Conservation (phyloP, 2,888 invertebrate species). For the Spodoptera exigua region DNA sequence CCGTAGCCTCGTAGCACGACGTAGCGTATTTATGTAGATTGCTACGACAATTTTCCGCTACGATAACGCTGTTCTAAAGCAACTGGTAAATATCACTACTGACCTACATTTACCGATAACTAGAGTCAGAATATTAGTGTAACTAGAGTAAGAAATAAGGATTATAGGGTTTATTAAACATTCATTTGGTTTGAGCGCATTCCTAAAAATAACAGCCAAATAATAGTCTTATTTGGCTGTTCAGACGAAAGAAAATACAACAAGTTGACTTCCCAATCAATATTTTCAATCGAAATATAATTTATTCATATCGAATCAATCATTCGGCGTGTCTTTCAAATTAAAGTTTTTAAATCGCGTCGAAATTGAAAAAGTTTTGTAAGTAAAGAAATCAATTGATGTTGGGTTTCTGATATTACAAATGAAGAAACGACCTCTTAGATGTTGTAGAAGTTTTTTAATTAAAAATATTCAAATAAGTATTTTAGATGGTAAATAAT, state of each 20-base stretch:
- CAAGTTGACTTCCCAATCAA: conserved; percentile 12
- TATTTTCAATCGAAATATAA: conserved; percentile 26
- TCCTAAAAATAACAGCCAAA: no score
- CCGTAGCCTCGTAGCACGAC: conserved; percentile 15
- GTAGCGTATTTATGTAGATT: conserved; percentile 13
- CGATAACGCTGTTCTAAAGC: conserved; percentile 13
- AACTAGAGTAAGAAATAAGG: not conserved
- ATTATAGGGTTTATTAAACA: no score
- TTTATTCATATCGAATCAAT: conserved; percentile 33
- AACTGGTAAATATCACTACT: conserved; percentile 1
- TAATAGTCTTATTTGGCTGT: no score
- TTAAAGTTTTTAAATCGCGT: conserved; percentile 15
- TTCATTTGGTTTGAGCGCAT: no score
- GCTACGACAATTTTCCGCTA: conserved; percentile 40
- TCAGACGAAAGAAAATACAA: no score
- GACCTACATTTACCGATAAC: conserved; percentile 12
- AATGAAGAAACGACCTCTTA: not conserved
- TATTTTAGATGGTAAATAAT: no score
- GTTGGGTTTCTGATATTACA: conserved; percentile 6
- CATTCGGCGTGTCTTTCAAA: conserved; percentile 6
- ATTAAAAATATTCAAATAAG: no score
- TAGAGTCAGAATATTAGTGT: conserved; percentile 2
- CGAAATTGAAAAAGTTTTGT: conserved; percentile 28
- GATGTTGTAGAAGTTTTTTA: no score
- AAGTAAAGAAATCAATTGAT: conserved; percentile 17